phyloP scores from a whole-genome alignment of 2,113 vertebrate genomes.

The Forbesichthys agassizii region DNA sequence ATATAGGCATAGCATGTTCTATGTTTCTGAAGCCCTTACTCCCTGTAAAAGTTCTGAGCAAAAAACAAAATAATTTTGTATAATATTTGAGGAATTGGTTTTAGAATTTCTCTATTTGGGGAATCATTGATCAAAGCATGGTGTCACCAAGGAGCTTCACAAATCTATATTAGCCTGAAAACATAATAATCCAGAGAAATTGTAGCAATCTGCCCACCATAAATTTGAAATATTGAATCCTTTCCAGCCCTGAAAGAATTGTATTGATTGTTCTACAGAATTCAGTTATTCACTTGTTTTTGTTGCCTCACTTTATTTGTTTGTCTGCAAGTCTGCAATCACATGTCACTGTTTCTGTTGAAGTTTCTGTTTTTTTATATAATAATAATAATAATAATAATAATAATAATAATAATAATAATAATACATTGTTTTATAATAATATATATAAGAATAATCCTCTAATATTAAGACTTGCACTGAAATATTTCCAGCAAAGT shows the following conservation, averaged over 20 bases:
- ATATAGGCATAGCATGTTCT: constrained; percentile 12
- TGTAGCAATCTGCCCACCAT: background rate
- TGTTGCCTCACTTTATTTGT: background rate
- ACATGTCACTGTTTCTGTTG: background rate
- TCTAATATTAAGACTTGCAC: too few species aligned
- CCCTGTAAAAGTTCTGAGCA: background rate
- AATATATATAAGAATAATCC: too few species aligned
- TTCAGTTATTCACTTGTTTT: too few species aligned
- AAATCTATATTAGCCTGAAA: constrained; percentile 13
- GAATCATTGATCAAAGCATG: constrained; percentile 21
- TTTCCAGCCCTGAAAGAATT: background rate
- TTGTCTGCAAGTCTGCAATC: background rate
- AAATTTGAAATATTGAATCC: constrained; percentile 9
- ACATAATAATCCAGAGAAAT: constrained; percentile 1
- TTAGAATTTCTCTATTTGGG: constrained; percentile 24
- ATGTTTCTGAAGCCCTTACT: constrained; percentile 18
- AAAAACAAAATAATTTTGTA: constrained; percentile 25
- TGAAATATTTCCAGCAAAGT: too few species aligned
- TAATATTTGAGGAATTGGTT: constrained; percentile 25
- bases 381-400: too few species aligned
- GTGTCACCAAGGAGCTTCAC: constrained; percentile 20
- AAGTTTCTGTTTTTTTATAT: background rate
- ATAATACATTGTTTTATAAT: too few species aligned
- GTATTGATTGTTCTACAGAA: constrained; percentile 7
- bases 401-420: too few species aligned